Conservation (phyloP, 2,888 invertebrate species). For the Cantharis flavilabris region DNA sequence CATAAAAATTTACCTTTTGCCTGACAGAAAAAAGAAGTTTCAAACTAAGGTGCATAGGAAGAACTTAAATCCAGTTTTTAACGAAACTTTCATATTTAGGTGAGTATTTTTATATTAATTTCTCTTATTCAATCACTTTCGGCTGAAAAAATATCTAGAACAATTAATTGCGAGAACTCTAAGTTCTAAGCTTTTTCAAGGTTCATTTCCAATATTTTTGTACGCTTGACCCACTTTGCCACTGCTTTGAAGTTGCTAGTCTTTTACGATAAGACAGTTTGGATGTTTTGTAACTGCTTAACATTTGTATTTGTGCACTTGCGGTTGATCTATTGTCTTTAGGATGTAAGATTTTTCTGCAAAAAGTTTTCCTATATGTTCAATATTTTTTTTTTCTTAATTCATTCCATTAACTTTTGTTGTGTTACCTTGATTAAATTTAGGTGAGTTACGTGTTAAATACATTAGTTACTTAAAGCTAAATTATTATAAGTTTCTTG, state of each 20-base stretch:
- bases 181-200: neutral
- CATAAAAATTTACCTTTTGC: slow-evolving; percentile 81
- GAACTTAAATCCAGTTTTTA: slow-evolving; percentile 80
- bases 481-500: neutral
- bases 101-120: slow-evolving; percentile 42
- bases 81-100: slow-evolving; percentile 85
- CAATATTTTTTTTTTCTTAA: neutral
- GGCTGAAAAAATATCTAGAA: neutral
- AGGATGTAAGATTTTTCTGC: neutral
- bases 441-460: neutral
- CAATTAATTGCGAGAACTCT: neutral
- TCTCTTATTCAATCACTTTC: neutral
- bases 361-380: neutral
- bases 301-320: neutral
- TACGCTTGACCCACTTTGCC: neutral
- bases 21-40: slow-evolving; percentile 84
- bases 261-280: neutral
- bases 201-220: neutral
- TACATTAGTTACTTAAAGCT: neutral
- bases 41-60: slow-evolving; percentile 84
- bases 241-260: too few species aligned
- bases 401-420: neutral
- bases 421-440: neutral
- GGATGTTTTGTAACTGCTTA: neutral
- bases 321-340: neutral